Base-by-base conservation (phyloP, 2,797 vertebrate species). In the Sternarchorhynchus goeldii region DNA sequence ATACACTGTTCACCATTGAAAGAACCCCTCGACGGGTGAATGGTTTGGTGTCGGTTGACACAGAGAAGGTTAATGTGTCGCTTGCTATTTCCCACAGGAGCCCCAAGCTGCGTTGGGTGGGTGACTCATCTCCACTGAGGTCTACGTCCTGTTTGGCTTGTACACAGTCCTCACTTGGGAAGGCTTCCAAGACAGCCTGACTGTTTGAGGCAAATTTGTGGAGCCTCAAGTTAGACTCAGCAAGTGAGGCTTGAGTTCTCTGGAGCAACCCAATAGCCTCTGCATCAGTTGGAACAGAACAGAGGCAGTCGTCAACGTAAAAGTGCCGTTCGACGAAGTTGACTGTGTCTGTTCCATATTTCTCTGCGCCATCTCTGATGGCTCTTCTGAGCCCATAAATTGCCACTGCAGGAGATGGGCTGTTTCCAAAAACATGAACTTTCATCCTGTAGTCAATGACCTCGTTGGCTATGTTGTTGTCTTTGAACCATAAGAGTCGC, bases 111-210 rank as follows among this genome's bases (percentile, higher is more conserved):
- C 55, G 36, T 39, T 39, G 36, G 36, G 36, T 39, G 36, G 36
- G 36, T 39, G 36, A 39, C 36, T 39, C 36, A 14, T 75, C 62
- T 34, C 62, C 60, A 36, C 14, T 36, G 1, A 76, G 4, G 39
- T 76, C 20, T 14, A 76, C 7, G 6, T 76, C 34, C 34, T 63
- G 29, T 12, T 41, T 5, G 17, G 41, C 18, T 57, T 20, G 7
- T 12, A 25, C 68, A 76, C 74, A 63, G 31, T 75, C 34, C 76
- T 81, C 25, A 71, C 50, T 53, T 20, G 41, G 25, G 66, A 80
- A 74, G 56, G 63, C 66, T 18, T 75, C 31, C 45, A 75, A 29
- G 17, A 75, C 45, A 8, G 45, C 41, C 18, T 75, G 45, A 21
- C 4, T n/a, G 29, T 69, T 69, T 31, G 67, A 69, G 1, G 29